phyloP scores from a whole-genome alignment of 2,888 invertebrate genomes.

The Argynnis bischoffii region DNA sequence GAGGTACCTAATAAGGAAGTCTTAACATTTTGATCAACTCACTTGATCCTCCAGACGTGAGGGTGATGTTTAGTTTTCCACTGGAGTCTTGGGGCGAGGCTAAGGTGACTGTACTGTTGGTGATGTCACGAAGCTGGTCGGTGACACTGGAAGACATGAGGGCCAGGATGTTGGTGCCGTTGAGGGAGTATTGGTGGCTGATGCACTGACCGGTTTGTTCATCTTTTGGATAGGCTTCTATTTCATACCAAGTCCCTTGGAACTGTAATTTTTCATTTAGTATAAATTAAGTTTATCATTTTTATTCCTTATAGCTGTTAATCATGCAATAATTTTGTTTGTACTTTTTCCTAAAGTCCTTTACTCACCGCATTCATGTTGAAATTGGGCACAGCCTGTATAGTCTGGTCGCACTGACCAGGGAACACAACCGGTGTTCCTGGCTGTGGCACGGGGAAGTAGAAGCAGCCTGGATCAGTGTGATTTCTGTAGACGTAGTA shows the following conservation, averaged over 20 bases:
- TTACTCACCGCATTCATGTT: constrained; percentile 46
- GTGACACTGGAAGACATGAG: constrained; percentile 52
- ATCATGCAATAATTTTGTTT: not conserved
- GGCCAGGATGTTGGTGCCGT: constrained; percentile 44
- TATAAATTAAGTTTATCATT: not conserved
- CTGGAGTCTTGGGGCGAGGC: constrained; percentile 46
- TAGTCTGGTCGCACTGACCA: constrained; percentile 59
- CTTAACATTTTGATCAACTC: constrained; percentile 21
- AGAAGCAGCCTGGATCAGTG: constrained; percentile 59
- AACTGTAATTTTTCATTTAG: constrained; percentile 49
- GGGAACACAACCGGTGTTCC: constrained; percentile 58
- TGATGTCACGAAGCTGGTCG: constrained; percentile 47
- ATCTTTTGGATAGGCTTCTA: constrained; percentile 55
- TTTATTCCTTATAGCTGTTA: not conserved
- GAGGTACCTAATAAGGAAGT: not conserved
- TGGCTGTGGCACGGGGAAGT: constrained; percentile 54
- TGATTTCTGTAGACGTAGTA: constrained; percentile 55
- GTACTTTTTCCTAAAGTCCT: not conserved
- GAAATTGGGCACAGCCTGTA: constrained; percentile 53
- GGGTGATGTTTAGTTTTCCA: constrained; percentile 53
- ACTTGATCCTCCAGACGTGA: constrained; percentile 47
- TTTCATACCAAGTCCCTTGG: constrained; percentile 57
- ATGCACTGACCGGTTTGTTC: constrained; percentile 59
- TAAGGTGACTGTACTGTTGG: constrained; percentile 47
- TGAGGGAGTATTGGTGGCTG: constrained; percentile 50